Evolutionary conservation across 2,797 vertebrate species (phyloP), one percentile per base, ranked within the genome.

Genomic region (Cephalopachus bancanus): DNA sequence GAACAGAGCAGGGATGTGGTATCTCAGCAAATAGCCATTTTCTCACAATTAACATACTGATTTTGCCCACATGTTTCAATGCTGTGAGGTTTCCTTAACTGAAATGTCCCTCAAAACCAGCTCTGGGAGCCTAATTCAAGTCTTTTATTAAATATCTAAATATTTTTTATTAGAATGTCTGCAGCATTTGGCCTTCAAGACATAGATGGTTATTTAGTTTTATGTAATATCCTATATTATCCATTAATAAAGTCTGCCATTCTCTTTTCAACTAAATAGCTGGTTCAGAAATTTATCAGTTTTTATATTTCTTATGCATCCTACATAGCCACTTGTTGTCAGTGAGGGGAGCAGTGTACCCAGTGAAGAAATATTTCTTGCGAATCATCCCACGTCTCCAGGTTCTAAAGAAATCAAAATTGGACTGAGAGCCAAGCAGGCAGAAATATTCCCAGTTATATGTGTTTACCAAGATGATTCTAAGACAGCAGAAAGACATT

Each of bases 401-500:
- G n/a, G 85, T 2, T 65, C 30, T 85, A 88, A 93, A 87, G 20
- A 92, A 95, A 90, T 87, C 28, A 94, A 71, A 91, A 55, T 0
- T 30, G 20, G 1, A n/a, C 5, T 7, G 28, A 81, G 37, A 16
- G 60, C 69, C 24, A 85, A 67, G 33, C 19, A 67, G n/a, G 12
- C 7, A 94, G 81, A 94, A 83, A 84, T n/a, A 19, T 22, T 28
- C 62, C 49, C 24, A 24, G 33, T 60, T 76, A 60, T 12, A 37
- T 37, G 28, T 75, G 37, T 76, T 94, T 67, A 81, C 20, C 10
- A 74, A 83, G 30, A 80, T 19, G 37, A 24, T 59, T 94, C 26
- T 81, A 72, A 84, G 65, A 89, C 20, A 89, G 16, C 55, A n/a
- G 51, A 15, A 20, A 55, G 65, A 83, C n/a, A 62, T 74, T 53